Conservation (phyloP, 2,797 vertebrate genomes). For the Eidolon dupreanum region DNA sequence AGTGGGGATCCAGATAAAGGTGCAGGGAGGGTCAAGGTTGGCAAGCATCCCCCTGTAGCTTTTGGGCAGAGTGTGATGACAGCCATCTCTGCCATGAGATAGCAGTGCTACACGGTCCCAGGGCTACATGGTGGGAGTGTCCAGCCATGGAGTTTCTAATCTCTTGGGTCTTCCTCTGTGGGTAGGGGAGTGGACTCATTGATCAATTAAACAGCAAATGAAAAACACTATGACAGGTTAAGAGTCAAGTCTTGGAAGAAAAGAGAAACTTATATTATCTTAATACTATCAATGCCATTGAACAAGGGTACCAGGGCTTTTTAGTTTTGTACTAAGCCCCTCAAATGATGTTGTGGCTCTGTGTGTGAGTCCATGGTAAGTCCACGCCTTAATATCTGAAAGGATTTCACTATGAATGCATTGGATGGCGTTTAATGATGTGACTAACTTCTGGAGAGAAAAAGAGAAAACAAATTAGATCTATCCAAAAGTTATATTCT, state of each 20-base stretch:
- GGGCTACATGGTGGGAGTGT: fast-evolving
- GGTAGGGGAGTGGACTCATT: no score
- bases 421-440: neutral
- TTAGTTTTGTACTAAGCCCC: neutral
- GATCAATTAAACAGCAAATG: neutral
- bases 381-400: neutral
- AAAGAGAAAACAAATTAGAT: neutral
- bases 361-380: neutral
- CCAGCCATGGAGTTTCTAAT: neutral
- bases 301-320: neutral
- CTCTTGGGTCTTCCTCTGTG: neutral
- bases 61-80: no score
- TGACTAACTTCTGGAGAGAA: neutral
- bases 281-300: neutral
- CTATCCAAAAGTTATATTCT: neutral
- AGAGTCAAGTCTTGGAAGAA: neutral
- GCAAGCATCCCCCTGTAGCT: neutral
- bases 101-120: neutral
- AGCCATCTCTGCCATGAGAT: no score
- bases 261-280: neutral
- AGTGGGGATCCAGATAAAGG: neutral
- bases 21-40: neutral
- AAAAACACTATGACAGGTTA: neutral
- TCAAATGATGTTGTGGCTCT: neutral
- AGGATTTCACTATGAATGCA: neutral